phyloP scores from a whole-genome alignment of 2,888 invertebrate species.

The Teinopalpus imperialis region DNA sequence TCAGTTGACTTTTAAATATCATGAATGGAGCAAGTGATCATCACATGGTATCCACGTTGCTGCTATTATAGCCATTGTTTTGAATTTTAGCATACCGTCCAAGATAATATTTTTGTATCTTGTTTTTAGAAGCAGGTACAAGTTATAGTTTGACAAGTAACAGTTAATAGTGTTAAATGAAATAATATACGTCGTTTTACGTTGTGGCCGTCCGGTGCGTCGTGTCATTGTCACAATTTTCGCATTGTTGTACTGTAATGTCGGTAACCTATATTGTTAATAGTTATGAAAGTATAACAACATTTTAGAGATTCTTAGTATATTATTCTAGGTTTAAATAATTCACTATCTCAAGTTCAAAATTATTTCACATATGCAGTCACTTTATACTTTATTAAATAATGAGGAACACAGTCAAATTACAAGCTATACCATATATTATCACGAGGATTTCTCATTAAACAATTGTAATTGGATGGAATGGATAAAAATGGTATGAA shows the following conservation, averaged over 20 bases:
- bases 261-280: background rate
- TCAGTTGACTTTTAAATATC: constrained; percentile 41
- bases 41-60: background rate
- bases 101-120: constrained; percentile 6
- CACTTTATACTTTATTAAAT: too few species aligned
- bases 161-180: constrained; percentile 23
- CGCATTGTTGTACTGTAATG: background rate
- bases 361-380: too few species aligned
- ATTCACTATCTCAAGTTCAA: too few species aligned
- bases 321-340: too few species aligned
- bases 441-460: too few species aligned
- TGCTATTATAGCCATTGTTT: constrained; percentile 2
- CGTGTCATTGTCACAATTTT: constrained; percentile 11
- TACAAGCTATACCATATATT: too few species aligned
- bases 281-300: too few species aligned
- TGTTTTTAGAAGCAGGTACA: background rate
- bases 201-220: background rate
- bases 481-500: too few species aligned
- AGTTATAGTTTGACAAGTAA: constrained; percentile 2
- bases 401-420: too few species aligned
- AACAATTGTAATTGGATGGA: too few species aligned
- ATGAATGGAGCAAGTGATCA: constrained; percentile 28
- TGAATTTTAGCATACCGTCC: background rate
- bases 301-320: too few species aligned
- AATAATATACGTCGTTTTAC: constrained; percentile 3